Conservation (phyloP, 1,140 invertebrate species). For the Notospermus geniculatus region DNA sequence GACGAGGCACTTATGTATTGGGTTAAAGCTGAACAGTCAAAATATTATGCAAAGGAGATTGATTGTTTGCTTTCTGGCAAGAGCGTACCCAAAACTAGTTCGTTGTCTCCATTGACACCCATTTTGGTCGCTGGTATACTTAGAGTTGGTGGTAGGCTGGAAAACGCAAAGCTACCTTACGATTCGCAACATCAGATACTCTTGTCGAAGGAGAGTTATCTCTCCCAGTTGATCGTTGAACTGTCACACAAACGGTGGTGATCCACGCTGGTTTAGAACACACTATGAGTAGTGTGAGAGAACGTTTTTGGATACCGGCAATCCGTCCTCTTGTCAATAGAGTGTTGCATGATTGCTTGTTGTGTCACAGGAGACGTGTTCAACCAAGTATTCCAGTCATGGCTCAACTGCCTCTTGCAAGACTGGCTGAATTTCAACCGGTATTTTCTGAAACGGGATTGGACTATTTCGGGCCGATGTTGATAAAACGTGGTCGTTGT, state of each 20-base stretch:
- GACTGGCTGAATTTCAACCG: too few relatives aligned
- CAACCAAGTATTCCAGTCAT: background rate
- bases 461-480: background rate
- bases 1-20: too few relatives aligned
- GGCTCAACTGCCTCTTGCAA: background rate
- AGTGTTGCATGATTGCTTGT: background rate
- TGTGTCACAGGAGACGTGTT: background rate
- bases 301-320: background rate
- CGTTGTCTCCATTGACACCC: background rate
- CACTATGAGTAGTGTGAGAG: background rate
- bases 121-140: background rate
- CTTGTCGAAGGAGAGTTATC: background rate
- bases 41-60: background rate
- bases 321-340: background rate
- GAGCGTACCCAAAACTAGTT: background rate
- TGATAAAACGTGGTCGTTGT: background rate
- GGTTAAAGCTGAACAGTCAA: too few relatives aligned
- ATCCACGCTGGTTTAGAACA: background rate
- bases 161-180: background rate
- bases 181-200: background rate
- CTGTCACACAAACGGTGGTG: background rate
- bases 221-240: background rate
- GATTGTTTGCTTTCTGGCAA: background rate
- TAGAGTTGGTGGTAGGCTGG: background rate
- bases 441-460: too few relatives aligned